A percentile compares a stretch with the other conserved stretches of the same genome.
phyloP scores from a whole-genome alignment of 37 sponge, comb jelly and placozoan genomes.

The Cliona cf. orientalis region DNA sequence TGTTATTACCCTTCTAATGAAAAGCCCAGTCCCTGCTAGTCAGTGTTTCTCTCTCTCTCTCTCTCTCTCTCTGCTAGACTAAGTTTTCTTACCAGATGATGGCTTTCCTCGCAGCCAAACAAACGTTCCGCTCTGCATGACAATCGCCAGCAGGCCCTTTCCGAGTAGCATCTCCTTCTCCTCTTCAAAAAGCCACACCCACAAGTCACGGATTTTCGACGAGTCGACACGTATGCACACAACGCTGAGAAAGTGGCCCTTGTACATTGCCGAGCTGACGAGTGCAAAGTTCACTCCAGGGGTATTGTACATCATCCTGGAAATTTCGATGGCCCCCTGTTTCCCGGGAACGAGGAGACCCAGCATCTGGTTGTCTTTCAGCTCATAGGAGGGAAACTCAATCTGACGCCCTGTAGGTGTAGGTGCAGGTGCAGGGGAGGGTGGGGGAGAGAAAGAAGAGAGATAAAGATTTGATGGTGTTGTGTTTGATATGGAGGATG shows the following conservation, averaged over 20 bases:
- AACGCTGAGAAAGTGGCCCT: neutral
- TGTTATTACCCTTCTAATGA: too few species aligned
- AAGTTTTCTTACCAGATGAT: neutral
- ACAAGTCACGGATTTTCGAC: conserved; percentile 17
- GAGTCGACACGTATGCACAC: conserved; percentile 29
- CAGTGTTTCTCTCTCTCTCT: too few species aligned
- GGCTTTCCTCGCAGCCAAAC: conserved; percentile 40
- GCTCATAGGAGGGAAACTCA: too few species aligned
- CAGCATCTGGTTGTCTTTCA: conserved; percentile 12
- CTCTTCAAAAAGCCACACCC: conserved; percentile 34
- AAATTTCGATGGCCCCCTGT: conserved; percentile 19
- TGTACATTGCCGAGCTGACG: conserved; percentile 3
- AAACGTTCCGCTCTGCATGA: conserved; percentile 28
- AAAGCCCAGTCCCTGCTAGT: too few species aligned
- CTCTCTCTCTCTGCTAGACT: too few species aligned
- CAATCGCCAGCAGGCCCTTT: conserved; percentile 23
- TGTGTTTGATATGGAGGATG: too few species aligned
- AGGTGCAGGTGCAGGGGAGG: too few species aligned
- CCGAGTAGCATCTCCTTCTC: conserved; percentile 1
- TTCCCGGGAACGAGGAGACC: conserved; percentile 36
- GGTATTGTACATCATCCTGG: conserved; percentile 31
- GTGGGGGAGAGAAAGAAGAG: too few species aligned
- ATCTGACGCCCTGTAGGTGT: too few species aligned
- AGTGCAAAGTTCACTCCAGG: conserved; percentile 65
- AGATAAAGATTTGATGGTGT: too few species aligned